Percentiles rank a stretch among this genome's conserved stretches.
Conservation (phyloP, 2,888 invertebrate genomes). For the Cryptocephalus primarius region DNA sequence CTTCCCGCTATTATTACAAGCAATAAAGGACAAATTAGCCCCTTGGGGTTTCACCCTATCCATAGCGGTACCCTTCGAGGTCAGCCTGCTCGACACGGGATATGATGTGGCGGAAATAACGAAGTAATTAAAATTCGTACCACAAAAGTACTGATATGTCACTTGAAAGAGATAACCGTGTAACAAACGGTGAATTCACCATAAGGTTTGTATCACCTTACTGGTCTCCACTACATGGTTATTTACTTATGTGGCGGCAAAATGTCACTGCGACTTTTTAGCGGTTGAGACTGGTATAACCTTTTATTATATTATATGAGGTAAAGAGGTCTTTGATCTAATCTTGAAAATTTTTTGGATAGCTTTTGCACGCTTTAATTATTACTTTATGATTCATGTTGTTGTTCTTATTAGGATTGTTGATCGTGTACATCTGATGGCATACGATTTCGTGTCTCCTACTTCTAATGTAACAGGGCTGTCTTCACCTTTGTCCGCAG, state of each 20-base stretch:
- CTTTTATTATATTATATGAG: too few relatives aligned
- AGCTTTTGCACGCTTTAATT: constrained; percentile 5
- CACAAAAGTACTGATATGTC: neutral
- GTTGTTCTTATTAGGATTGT: constrained; percentile 25
- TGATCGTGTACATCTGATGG: constrained; percentile 41
- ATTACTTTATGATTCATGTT: too few relatives aligned
- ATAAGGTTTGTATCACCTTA: too few relatives aligned
- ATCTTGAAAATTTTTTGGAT: neutral
- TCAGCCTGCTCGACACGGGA: constrained; percentile 26
- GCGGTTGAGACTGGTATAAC: too few relatives aligned
- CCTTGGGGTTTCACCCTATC: constrained; percentile 35
- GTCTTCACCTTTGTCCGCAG: constrained; percentile 31
- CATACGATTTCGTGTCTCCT: constrained; percentile 38
- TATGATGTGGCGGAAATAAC: constrained; percentile 36
- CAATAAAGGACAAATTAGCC: constrained; percentile 32
- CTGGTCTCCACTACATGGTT: too few relatives aligned
- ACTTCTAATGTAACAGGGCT: constrained; percentile 30
- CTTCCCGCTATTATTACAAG: constrained; percentile 28
- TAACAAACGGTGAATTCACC: too few relatives aligned
- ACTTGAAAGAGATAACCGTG: too few relatives aligned
- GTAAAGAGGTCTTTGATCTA: too few relatives aligned
- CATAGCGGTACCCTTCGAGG: constrained; percentile 39
- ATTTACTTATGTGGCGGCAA: too few relatives aligned
- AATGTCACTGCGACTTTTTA: too few relatives aligned
- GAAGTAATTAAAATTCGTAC: constrained; percentile 17